A percentile compares a stretch with the other conserved stretches of the same genome.
These are phyloP conservation scores for Danio albolineatus DNA, from an alignment of 2,797 vertebrate species.

Conservation along the genomic window DNA sequence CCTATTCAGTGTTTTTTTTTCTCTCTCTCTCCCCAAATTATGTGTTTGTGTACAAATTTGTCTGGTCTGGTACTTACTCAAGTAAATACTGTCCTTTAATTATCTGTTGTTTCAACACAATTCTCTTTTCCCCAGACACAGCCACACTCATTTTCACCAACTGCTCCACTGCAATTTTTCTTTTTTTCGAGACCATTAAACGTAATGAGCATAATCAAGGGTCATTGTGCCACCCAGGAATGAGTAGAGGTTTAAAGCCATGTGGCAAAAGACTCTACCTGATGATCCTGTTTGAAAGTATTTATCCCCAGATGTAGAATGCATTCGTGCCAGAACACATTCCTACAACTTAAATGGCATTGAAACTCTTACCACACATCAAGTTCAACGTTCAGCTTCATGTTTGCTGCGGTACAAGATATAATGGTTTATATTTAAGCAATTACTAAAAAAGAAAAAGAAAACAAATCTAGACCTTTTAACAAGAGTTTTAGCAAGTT, in stretches of 20 bases:
- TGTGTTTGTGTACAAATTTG: not conserved
- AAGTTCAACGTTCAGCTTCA: not conserved
- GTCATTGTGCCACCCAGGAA: conserved; percentile 29
- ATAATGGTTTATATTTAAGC: not conserved
- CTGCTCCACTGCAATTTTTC: conserved; percentile 41
- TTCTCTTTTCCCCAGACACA: conserved; percentile 24
- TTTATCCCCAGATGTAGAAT: not conserved
- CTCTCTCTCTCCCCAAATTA: not conserved
- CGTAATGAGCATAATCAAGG: conserved; percentile 40
- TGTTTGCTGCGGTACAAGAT: not conserved
- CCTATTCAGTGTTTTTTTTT: not conserved
- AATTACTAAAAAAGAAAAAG: not conserved
- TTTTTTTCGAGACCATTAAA: conserved; percentile 46
- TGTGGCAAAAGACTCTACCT: not conserved
- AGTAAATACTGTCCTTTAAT: conserved; percentile 6
- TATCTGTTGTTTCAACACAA: conserved; percentile 34
- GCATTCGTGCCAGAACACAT: not conserved
- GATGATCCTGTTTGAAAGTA: not conserved
- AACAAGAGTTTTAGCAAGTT: too few relatives aligned
- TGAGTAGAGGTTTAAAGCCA: not conserved
- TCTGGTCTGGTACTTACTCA: not conserved
- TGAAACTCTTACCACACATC: not conserved
- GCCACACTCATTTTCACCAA: conserved; percentile 31
- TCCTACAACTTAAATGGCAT: not conserved
- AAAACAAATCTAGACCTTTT: too few relatives aligned